Conservation (phyloP, 2,797 vertebrate species). For the Bucorvus abyssinicus region DNA sequence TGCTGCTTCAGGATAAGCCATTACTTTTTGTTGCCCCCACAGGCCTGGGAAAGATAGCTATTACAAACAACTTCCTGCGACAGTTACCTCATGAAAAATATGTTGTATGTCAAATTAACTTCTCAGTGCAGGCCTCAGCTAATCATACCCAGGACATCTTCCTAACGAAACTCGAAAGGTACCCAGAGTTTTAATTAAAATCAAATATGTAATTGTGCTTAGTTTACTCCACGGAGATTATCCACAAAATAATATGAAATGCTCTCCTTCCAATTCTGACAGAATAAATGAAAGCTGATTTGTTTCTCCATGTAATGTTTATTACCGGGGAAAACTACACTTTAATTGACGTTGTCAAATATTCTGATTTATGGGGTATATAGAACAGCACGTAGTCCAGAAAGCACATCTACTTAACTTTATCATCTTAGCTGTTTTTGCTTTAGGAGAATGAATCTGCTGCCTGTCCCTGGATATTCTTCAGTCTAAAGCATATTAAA, state of each 20-base stretch:
- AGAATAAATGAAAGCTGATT: slow-evolving; percentile 80
- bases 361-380: slow-evolving; percentile 72
- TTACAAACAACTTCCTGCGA: slow-evolving; percentile 76
- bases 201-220: slow-evolving; percentile 77
- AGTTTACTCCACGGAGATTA: slow-evolving; percentile 71
- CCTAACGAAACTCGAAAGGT: slow-evolving; percentile 78
- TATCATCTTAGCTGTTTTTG: slow-evolving; percentile 62
- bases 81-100: slow-evolving; percentile 82
- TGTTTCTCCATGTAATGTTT: slow-evolving; percentile 71
- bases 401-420: slow-evolving; percentile 66
- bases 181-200: slow-evolving; percentile 84
- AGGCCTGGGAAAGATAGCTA: slow-evolving; percentile 75
- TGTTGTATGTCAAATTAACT: slow-evolving; percentile 81
- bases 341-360: slow-evolving; percentile 79
- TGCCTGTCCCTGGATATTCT: slow-evolving; percentile 69
- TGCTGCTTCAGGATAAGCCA: slow-evolving; percentile 80
- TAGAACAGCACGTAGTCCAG: not conserved
- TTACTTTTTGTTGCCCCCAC: slow-evolving; percentile 80
- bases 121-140: slow-evolving; percentile 73
- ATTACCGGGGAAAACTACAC: slow-evolving; percentile 67
- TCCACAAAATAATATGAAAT: slow-evolving; percentile 72
- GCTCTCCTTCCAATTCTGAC: slow-evolving; percentile 72
- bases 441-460: slow-evolving; percentile 62
- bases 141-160: slow-evolving; percentile 77
- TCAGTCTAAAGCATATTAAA: slow-evolving; percentile 77